A percentile compares a stretch with the other conserved stretches of the same genome.
These are phyloP conservation scores for Drosophila sucinea DNA, from an alignment of 1,140 invertebrate species.

Conservation along the genomic window DNA sequence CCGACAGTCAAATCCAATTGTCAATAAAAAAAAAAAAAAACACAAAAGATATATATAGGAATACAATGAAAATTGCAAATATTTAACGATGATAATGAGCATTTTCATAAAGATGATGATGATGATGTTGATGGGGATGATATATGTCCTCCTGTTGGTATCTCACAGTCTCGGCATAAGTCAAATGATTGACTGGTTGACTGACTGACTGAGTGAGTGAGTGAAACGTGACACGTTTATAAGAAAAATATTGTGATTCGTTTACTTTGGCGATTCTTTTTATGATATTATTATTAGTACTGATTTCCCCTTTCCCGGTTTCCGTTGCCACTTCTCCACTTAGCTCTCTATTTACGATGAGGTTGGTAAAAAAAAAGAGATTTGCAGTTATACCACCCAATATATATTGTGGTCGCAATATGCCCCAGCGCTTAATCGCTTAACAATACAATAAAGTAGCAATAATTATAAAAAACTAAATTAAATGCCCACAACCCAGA, in stretches of 20 bases:
- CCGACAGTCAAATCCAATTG: slow-evolving; percentile 71
- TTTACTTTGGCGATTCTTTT: slow-evolving; percentile 61
- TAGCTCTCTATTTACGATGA: slow-evolving; percentile 51
- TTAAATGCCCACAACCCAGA: slow-evolving; percentile 51
- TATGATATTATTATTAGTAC: slow-evolving; percentile 46
- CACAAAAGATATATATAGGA: slow-evolving; percentile 19
- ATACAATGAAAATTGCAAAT: slow-evolving; percentile 29
- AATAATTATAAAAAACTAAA: slow-evolving; percentile 82
- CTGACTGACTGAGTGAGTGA: slow-evolving; percentile 17
- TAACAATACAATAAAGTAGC: slow-evolving; percentile 82
- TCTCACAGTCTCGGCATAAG: slow-evolving; percentile 35
- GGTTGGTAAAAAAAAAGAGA: slow-evolving; percentile 58
- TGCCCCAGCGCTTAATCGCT: slow-evolving; percentile 66
- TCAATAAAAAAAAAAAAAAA: slow-evolving; percentile 58
- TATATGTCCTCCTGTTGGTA: slow-evolving; percentile 33
- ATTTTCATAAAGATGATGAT: slow-evolving; percentile 15
- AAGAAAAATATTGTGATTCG: slow-evolving; percentile 26
- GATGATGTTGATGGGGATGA: slow-evolving; percentile 28
- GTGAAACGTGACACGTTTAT: slow-evolving; percentile 39
- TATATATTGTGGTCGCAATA: slow-evolving; percentile 52
- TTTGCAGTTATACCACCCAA: slow-evolving; percentile 59
- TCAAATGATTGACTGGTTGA: slow-evolving; percentile 30
- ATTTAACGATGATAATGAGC: slow-evolving; percentile 18
- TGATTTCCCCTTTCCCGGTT: background rate
- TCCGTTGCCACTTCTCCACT: slow-evolving; percentile 12